Conservation (phyloP, 2,113 vertebrate species). For the Menidia beryllina region DNA sequence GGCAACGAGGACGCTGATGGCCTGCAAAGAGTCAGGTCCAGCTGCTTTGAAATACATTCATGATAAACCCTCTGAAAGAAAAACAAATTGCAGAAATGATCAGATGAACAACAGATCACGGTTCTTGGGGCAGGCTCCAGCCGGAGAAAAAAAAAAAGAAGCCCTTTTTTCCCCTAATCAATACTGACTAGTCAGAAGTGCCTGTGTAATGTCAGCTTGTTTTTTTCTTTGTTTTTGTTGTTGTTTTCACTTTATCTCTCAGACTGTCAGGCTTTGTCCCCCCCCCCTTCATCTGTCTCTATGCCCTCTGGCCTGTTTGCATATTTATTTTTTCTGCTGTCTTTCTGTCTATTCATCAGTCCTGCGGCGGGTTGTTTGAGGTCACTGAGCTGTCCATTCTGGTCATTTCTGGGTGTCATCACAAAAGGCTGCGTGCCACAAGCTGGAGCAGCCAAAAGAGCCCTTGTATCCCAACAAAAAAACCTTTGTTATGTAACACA, state of each 20-base stretch:
- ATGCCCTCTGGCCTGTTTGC: slow-evolving; percentile 28
- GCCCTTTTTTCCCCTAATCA: not conserved
- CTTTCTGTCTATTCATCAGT: slow-evolving; percentile 63
- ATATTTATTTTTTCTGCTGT: slow-evolving; percentile 28
- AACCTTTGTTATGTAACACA: slow-evolving; percentile 78
- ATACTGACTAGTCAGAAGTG: slow-evolving; percentile 18
- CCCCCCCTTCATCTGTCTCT: slow-evolving; percentile 16
- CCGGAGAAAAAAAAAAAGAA: not conserved
- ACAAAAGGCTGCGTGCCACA: slow-evolving; percentile 66
- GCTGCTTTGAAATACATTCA: slow-evolving; percentile 24
- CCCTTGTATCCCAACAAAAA: slow-evolving; percentile 67
- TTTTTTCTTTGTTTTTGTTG: slow-evolving; percentile 19
- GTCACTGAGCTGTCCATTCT: slow-evolving; percentile 63
- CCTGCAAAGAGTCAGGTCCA: slow-evolving; percentile 6
- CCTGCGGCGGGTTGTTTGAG: slow-evolving; percentile 53
- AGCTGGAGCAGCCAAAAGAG: slow-evolving; percentile 63
- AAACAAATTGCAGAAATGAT: slow-evolving; percentile 52
- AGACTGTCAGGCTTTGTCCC: slow-evolving; percentile 7
- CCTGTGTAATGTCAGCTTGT: slow-evolving; percentile 15
- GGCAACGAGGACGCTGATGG: slow-evolving; percentile 21
- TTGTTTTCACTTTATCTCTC: slow-evolving; percentile 20
- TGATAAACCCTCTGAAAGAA: slow-evolving; percentile 21
- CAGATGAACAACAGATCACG: slow-evolving; percentile 27
- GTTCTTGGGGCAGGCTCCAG: not conserved
- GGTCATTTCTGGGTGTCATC: slow-evolving; percentile 71